phyloP scores from a whole-genome alignment of 2,888 invertebrate species.

The Rhopalosiphum nymphaeae region DNA sequence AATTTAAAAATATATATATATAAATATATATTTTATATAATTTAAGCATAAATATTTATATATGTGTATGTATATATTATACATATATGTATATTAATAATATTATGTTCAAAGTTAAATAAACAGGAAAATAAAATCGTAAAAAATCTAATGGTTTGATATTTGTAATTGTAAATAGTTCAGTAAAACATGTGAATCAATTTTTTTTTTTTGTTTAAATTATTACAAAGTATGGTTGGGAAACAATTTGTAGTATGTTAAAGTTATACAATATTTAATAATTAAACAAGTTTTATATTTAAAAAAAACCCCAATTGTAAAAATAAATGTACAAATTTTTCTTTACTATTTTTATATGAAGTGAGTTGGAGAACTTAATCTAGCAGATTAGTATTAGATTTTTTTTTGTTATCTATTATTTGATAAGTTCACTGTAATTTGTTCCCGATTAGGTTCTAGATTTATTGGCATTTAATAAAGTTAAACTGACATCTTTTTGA shows the following conservation, averaged over 20 bases:
- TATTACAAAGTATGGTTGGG: constrained; percentile 59
- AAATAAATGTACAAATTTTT: constrained; percentile 63
- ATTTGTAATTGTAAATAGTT: constrained; percentile 62
- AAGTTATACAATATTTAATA: constrained; percentile 39
- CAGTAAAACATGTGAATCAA: constrained; percentile 51
- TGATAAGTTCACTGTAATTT: constrained; percentile 65
- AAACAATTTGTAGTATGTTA: constrained; percentile 58
- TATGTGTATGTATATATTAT: neutral
- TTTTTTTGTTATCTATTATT: constrained; percentile 65
- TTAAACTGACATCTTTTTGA: constrained; percentile 58
- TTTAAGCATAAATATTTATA: neutral
- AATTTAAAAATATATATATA: neutral
- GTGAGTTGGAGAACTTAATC: constrained; percentile 55
- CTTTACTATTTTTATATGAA: constrained; percentile 65
- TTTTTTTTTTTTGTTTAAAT: constrained; percentile 40
- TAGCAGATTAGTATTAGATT: constrained; percentile 58
- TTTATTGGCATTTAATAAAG: constrained; percentile 64
- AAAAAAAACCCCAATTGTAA: constrained; percentile 49
- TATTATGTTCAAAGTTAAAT: constrained; percentile 14
- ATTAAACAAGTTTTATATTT: constrained; percentile 58
- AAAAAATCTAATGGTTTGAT: constrained; percentile 48
- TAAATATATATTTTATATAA: constrained; percentile 34
- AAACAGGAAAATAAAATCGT: constrained; percentile 38
- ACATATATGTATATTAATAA: neutral
- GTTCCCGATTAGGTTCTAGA: constrained; percentile 61